Percentiles rank a stretch among this genome's conserved stretches.
These are phyloP conservation scores for Engystomops pustulosus DNA, from an alignment of 2,113 vertebrate species.

Conservation along the genomic window DNA sequence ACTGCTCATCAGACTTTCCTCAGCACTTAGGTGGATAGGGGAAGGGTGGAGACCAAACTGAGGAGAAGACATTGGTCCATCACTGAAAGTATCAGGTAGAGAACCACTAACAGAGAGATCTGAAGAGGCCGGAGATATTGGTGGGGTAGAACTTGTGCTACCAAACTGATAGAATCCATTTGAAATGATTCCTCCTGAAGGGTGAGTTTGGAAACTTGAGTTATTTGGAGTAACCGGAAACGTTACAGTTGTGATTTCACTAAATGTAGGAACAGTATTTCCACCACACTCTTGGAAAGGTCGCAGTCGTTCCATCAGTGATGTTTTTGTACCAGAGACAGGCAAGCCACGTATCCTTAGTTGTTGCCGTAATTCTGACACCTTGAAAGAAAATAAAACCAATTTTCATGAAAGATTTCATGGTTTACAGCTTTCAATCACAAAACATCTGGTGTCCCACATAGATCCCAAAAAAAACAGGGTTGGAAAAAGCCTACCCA, in stretches of 20 bases:
- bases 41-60: constrained; percentile 84
- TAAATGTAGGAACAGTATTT: constrained; percentile 74
- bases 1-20: constrained; percentile 80
- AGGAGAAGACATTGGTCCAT: constrained; percentile 87
- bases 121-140: constrained; percentile 93
- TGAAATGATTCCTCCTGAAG: constrained; percentile 80
- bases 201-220: constrained; percentile 84
- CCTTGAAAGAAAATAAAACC: constrained; percentile 70
- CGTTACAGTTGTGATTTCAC: constrained; percentile 87
- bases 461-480: neutral
- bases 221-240: constrained; percentile 87
- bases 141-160: constrained; percentile 92
- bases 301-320: constrained; percentile 90
- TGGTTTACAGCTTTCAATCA: neutral
- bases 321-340: constrained; percentile 93
- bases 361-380: constrained; percentile 95
- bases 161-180: constrained; percentile 92
- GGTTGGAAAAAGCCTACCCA: no score
- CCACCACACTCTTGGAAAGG: constrained; percentile 88
- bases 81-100: constrained; percentile 91
- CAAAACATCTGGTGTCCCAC: neutral
- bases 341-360: constrained; percentile 93
- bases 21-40: constrained; percentile 75
- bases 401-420: neutral
- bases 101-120: constrained; percentile 91